Evolutionary conservation across 2,113 vertebrate species (phyloP), one percentile per base, ranked within the genome.

Genomic region (Cygnus buccinator): DNA sequence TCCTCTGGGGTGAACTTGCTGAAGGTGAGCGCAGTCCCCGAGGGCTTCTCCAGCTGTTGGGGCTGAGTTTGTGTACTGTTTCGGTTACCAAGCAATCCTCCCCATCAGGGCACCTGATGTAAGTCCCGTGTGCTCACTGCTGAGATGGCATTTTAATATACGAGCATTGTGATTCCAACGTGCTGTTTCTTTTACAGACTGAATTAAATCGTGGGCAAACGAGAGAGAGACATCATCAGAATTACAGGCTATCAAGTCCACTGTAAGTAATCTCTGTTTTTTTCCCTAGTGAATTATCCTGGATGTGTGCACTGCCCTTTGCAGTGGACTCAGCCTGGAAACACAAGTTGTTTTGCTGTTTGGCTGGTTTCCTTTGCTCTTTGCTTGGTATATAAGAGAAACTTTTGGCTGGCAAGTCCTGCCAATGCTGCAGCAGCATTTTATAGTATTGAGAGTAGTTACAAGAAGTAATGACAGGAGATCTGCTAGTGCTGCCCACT

Each of bases 181-280:
- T 16, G 65, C 58, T 89, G n/a, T 67, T 93, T 78, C 88, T 87
- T 55, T 92, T 94, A 3, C 93, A 95, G 91, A 20, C 87, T 72
- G 87, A 87, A 17, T 37, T 44, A 81, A 89, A 80, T 55, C 41
- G 22, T 48, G 63, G 68, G 83, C 87, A 72, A 35, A 65, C 67
- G 4, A 39, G 72, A 68, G 82, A 87, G 84, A 81, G 44, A 78
- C 74, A n/a, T 6, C 61, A 0, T 58, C 84, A 48, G 10, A 72
- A 63, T 29, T 9, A 9, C 80, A 73, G 74, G 10, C 83, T 50
- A 26, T 83, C 87, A 31, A 52, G 2, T 18, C 66, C 72, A 6
- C 81, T 92, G 97, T 96, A 71, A 96, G 97, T 97, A 96, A 65
- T 19, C 83, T 52, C 44, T 28, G 31, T 37, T 84, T 75, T 48